A percentile compares a stretch with the other conserved stretches of the same genome.
These are phyloP conservation scores for Phorcus lineatus DNA, from an alignment of 2,888 invertebrate genomes.

Conservation along the genomic window DNA sequence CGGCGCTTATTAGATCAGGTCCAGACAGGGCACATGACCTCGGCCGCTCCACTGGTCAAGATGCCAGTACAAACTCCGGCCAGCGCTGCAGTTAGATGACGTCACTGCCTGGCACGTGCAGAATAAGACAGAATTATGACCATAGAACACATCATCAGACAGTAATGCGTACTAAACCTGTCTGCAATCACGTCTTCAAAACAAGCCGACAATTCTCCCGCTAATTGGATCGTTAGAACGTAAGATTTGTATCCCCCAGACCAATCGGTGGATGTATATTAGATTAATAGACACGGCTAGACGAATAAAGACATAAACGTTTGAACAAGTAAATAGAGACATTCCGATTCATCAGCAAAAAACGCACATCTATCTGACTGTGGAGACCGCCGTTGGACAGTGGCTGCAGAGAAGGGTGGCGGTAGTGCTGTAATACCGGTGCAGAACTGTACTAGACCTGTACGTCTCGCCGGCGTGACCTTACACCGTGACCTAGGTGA, in stretches of 20 bases:
- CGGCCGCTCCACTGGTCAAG: not conserved
- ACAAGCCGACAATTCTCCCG: not conserved
- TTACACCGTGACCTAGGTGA: not conserved
- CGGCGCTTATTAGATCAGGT: not conserved
- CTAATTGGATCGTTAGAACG: not conserved
- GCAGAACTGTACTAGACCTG: no score
- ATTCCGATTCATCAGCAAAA: no score
- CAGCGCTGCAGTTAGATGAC: not conserved
- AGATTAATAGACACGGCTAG: no score
- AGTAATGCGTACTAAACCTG: constrained; percentile 1
- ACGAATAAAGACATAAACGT: no score
- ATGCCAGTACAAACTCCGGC: not conserved
- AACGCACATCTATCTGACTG: no score
- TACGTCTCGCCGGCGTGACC: not conserved
- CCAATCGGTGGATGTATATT: no score
- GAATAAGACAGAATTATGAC: not conserved
- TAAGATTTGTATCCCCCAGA: not conserved
- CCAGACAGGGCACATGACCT: not conserved
- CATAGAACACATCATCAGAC: not conserved
- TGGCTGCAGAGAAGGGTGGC: no score
- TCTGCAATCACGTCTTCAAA: not conserved
- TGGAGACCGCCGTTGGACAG: no score
- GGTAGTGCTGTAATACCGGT: no score
- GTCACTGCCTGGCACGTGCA: constrained; percentile 4
- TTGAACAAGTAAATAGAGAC: no score